phyloP scores from a whole-genome alignment of 2,888 invertebrate species.

The Patella caerulea region DNA sequence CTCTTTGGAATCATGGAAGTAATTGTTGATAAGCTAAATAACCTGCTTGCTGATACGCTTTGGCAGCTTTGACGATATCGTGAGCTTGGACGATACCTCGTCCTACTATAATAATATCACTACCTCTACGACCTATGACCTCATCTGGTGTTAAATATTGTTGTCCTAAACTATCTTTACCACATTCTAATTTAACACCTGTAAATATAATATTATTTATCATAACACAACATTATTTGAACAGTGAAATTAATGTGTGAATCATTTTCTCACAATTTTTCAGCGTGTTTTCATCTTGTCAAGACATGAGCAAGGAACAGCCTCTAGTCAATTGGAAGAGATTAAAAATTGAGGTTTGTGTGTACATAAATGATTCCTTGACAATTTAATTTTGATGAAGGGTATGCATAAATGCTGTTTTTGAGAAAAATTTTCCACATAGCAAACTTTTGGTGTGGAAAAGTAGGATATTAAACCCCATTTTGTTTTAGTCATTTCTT shows the following conservation, averaged over 20 bases:
- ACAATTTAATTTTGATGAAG: too few relatives aligned
- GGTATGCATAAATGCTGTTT: too few relatives aligned
- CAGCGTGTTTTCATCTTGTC: too few relatives aligned
- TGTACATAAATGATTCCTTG: too few relatives aligned
- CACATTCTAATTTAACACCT: conserved; percentile 83
- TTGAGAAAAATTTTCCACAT: too few relatives aligned
- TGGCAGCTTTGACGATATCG: conserved; percentile 79
- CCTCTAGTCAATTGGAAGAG: too few relatives aligned
- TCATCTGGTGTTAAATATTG: conserved; percentile 88
- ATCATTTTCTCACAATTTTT: too few relatives aligned
- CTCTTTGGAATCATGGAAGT: conserved; percentile 13
- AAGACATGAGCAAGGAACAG: too few relatives aligned
- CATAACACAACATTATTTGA: not conserved
- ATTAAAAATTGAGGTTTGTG: too few relatives aligned
- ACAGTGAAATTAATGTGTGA: too few relatives aligned
- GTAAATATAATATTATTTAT: conserved; percentile 27
- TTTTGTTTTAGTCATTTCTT: not conserved
- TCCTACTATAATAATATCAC: conserved; percentile 95
- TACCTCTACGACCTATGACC: conserved; percentile 85
- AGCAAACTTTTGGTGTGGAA: too few relatives aligned
- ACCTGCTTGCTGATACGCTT: conserved; percentile 81
- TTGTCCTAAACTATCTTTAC: conserved; percentile 86
- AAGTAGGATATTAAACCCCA: not conserved
- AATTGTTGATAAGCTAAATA: conserved; percentile 78
- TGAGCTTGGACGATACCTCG: conserved; percentile 81